Conservation (phyloP, 2,797 vertebrate genomes). For the Falco peregrinus region DNA sequence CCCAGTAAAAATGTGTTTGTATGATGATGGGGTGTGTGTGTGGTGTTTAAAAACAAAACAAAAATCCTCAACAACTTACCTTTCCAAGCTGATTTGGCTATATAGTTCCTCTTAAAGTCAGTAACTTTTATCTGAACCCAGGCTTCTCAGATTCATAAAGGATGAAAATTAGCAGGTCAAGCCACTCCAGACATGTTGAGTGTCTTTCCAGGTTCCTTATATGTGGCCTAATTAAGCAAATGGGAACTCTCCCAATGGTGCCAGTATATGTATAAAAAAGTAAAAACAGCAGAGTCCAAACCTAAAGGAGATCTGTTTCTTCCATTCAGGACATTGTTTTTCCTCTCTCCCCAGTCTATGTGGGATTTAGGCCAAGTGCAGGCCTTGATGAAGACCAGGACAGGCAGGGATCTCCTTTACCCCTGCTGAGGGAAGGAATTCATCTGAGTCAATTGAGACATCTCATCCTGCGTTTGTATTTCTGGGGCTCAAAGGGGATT, state of each 20-base stretch:
- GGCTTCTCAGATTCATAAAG: not conserved
- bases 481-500: too few species aligned
- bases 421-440: too few species aligned
- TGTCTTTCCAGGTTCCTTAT: not conserved
- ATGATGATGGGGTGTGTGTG: not conserved
- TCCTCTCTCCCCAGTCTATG: not conserved
- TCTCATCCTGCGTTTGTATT: too few species aligned
- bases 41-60: not conserved
- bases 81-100: not conserved
- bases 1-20: not conserved
- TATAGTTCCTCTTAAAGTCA: not conserved
- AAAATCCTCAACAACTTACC: not conserved
- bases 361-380: not conserved
- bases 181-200: not conserved
- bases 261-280: not conserved
- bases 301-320: not conserved
- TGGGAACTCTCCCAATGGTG: not conserved
- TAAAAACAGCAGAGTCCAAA: not conserved
- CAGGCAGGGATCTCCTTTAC: too few species aligned
- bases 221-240: constrained; percentile 37
- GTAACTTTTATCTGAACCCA: not conserved
- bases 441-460: too few species aligned
- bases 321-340: not conserved
- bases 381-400: not conserved
- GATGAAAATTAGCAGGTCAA: constrained; percentile 12